Evolutionary conservation across 2,113 vertebrate genomes (phyloP).

Genomic region (Cyprinodon variegatus): DNA sequence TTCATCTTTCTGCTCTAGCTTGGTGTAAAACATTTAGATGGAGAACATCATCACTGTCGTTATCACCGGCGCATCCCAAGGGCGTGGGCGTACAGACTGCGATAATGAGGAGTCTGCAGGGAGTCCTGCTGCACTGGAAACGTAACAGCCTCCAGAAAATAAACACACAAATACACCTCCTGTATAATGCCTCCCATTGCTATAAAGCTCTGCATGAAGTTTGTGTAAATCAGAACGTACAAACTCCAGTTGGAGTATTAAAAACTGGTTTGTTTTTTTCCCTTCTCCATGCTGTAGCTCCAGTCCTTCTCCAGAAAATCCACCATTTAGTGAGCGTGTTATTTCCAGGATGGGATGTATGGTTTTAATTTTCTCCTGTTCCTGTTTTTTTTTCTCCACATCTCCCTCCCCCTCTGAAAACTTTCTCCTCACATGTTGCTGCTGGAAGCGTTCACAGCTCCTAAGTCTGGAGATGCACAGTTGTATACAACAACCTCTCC

Average conservation of each 20-base stretch:
- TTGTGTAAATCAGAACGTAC: constrained; percentile 38
- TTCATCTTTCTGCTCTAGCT: constrained; percentile 4
- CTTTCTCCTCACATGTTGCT: constrained; percentile 22
- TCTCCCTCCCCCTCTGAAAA: constrained; percentile 11
- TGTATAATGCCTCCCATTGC: constrained; percentile 22
- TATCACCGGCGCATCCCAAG: constrained; percentile 34
- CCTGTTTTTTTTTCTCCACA: constrained; percentile 31
- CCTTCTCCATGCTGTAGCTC: constrained; percentile 28
- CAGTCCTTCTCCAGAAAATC: constrained; percentile 48
- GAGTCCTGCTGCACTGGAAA: constrained; percentile 44
- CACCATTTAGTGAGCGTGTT: constrained; percentile 34
- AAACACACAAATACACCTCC: constrained; percentile 45
- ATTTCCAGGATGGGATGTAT: constrained; percentile 59
- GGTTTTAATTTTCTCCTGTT: constrained; percentile 69
- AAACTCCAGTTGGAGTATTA: constrained; percentile 1
- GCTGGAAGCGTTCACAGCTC: constrained; percentile 16
- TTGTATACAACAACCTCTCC: constrained; percentile 11
- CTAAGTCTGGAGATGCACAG: constrained; percentile 13
- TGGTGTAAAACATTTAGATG: constrained; percentile 19
- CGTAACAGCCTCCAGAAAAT: constrained; percentile 46
- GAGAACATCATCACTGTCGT: neutral
- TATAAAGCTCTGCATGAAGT: constrained; percentile 17
- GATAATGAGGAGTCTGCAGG: constrained; percentile 58
- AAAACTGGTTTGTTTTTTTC: constrained; percentile 45
- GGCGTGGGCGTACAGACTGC: constrained; percentile 13